Base-by-base conservation (phyloP, 2,113 vertebrate species). In the Eonycteris spelaea region DNA sequence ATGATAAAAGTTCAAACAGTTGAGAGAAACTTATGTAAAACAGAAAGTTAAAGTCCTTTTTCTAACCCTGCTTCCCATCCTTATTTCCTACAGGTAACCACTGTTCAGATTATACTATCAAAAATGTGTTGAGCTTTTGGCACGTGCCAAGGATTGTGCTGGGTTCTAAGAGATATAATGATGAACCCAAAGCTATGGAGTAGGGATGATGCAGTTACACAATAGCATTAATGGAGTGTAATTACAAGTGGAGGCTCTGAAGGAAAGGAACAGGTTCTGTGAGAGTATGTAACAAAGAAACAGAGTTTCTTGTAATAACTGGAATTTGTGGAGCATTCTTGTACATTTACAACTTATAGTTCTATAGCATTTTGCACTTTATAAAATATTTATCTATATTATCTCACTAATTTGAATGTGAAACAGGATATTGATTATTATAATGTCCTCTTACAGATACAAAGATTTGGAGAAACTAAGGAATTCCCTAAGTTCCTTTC, bases 401-500 rank as follows among this genome's bases (percentile, higher is more conserved):
- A 57, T 30, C 70, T 43, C 40, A 43, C 35, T 92, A 85, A 75
- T 65, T 68, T 78, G 92, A 4, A 26, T 40, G 26, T n/a, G 71
- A 78, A 92, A 89, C 16, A 43, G 93, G 48, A 33, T 78, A 3
- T 67, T 87, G 65, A 51, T 45, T 80, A 80, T 86, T 82, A 68
- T 43, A 14, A 53, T 59, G 43, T 63, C 15, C 33, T 95, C 48
- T 93, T 43, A 78, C 2, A 70, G 43, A 57, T 26, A 61, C 48
- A 45, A 55, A 91, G 53, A 35, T 40, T 91, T 95, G 77, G 63
- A 95, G 88, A 93, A 80, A 85, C 77, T 83, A 45, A 95, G 43
- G 30, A 43, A 83, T 4, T 35, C 40, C 19, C 30, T 48, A 84
- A 78, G 3, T 84, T 92, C 80, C 48, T 93, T 94, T n/a, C 18